Evolutionary conservation across 2,113 vertebrate genomes (phyloP).

Genomic region (Sorex araneus): DNA sequence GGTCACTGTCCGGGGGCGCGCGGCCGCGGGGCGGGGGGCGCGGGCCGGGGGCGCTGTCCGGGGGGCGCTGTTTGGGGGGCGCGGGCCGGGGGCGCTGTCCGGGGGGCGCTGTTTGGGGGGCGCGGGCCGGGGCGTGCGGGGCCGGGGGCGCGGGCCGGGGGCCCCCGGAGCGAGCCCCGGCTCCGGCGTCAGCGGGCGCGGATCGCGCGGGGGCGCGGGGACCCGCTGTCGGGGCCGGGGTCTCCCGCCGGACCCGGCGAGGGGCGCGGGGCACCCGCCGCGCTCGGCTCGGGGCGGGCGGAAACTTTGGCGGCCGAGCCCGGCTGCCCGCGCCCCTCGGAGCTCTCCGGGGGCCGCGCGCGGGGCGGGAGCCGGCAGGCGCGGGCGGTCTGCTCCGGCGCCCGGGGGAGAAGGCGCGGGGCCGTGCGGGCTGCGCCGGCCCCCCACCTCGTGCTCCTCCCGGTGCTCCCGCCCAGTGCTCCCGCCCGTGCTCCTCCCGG

Average conservation of each 20-base stretch:
- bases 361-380: background rate
- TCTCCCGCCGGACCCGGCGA: background rate
- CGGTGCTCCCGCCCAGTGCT: background rate
- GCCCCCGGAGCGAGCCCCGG: conserved; percentile 61
- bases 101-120: too few species aligned
- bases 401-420: background rate
- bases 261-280: background rate
- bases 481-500: background rate
- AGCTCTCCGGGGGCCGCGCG: background rate
- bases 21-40: too few species aligned
- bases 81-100: too few species aligned
- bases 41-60: too few species aligned
- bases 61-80: too few species aligned
- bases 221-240: background rate
- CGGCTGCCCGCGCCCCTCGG: background rate
- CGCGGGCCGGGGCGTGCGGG: background rate
- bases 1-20: too few species aligned
- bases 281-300: background rate
- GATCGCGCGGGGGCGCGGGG: background rate
- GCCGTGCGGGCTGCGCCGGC: background rate
- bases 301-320: background rate
- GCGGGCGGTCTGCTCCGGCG: background rate
- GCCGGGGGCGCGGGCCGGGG: too few species aligned
- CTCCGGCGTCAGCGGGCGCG: background rate
- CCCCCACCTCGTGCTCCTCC: too few species aligned